phyloP scores from a whole-genome alignment of 2,888 invertebrate species.

The Xestia rhomboidea region DNA sequence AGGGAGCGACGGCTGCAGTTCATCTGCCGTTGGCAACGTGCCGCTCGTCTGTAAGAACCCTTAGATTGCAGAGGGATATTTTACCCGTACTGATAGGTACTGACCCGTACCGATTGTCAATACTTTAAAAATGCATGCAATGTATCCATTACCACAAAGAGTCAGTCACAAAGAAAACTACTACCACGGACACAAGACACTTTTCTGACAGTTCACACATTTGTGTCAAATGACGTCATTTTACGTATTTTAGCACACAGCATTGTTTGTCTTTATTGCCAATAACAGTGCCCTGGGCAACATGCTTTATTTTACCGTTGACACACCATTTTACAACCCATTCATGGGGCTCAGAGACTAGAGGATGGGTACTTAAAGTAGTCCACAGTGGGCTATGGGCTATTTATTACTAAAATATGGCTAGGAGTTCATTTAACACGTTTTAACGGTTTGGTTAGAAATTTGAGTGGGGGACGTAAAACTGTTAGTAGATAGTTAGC shows the following conservation, averaged over 20 bases:
- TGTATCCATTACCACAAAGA: no score
- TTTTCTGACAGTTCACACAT: constrained; percentile 31
- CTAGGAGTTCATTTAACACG: constrained; percentile 55
- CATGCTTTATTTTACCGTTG: constrained; percentile 65
- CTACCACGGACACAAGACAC: not conserved
- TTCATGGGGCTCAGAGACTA: constrained; percentile 56
- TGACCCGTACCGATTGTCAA: no score
- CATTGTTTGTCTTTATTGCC: constrained; percentile 65
- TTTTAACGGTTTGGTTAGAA: constrained; percentile 50
- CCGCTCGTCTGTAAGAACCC: no score
- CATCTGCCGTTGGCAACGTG: no score
- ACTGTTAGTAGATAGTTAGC: constrained; percentile 38
- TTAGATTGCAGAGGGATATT: no score
- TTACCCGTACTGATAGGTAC: no score
- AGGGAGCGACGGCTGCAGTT: no score
- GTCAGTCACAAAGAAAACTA: no score
- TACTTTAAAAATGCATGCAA: no score
- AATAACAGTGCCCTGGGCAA: constrained; percentile 60
- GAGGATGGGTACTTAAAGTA: constrained; percentile 60
- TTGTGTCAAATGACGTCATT: constrained; percentile 45
- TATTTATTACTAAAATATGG: constrained; percentile 48
- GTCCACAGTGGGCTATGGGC: constrained; percentile 30
- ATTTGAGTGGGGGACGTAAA: constrained; percentile 45
- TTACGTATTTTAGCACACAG: constrained; percentile 53
- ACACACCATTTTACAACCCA: constrained; percentile 64